Evolutionary conservation across 1,140 invertebrate species (phyloP), one percentile per base, ranked within the genome.

Genomic region (Berghia stephanieae): DNA sequence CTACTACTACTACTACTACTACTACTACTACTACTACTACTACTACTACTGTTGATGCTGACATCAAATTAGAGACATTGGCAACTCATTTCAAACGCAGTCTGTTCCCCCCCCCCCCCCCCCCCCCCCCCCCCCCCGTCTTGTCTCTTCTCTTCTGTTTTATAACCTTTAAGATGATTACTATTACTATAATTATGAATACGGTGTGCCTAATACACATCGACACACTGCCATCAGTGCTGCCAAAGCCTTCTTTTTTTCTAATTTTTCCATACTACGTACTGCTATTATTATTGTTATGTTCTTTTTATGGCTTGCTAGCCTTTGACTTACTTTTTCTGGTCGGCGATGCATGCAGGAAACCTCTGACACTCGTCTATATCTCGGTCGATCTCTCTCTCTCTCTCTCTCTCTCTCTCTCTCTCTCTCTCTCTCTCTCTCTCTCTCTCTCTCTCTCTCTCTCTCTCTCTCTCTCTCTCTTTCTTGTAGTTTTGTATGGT

Each of bases 391-490:
- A n/a, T n/a, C n/a, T n/a, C n/a, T n/a, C n/a, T n/a, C n/a, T n/a
- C n/a, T n/a, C n/a, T n/a, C n/a, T n/a, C n/a, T n/a, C n/a, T n/a
- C n/a, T n/a, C n/a, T n/a, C n/a, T n/a, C n/a, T n/a, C n/a, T n/a
- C n/a, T n/a, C n/a, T n/a, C n/a, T n/a, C n/a, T n/a, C n/a, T n/a
- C n/a, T n/a, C n/a, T n/a, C n/a, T n/a, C n/a, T n/a, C n/a, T n/a
- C n/a, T n/a, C n/a, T n/a, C n/a, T n/a, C n/a, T n/a, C n/a, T n/a
- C n/a, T n/a, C n/a, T n/a, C n/a, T n/a, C n/a, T n/a, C n/a, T n/a
- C n/a, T n/a, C n/a, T n/a, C n/a, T n/a, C n/a, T n/a, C 21, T 69
- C 67, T 40, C 67, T 69, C 40, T 69, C 4, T 43, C 40, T 69
- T 5, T 69, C 34, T 69, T 10, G 46, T 49, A 49, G n/a, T 49